phyloP scores from a whole-genome alignment of 1,140 invertebrate genomes.

The Drosophila biarmipes region DNA sequence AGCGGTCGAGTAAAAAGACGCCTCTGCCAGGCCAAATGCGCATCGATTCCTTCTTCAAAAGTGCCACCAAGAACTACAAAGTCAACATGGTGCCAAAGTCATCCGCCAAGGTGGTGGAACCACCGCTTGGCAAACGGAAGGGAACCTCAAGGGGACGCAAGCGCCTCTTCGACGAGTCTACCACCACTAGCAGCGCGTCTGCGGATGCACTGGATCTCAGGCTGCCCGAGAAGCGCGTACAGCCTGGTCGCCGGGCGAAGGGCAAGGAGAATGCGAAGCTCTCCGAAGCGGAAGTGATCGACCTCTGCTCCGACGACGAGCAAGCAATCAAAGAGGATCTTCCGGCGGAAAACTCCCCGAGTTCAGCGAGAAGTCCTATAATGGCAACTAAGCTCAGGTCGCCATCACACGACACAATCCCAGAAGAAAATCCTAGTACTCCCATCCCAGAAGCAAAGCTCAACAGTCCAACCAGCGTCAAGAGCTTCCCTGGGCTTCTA shows the following conservation, averaged over 20 bases:
- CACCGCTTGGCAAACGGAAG: constrained; percentile 10
- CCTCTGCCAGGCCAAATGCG: constrained; percentile 58
- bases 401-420: neutral
- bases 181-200: constrained; percentile 2
- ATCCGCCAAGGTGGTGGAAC: neutral
- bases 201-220: constrained; percentile 1
- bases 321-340: neutral
- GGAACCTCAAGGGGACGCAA: constrained; percentile 49
- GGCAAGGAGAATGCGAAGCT: constrained; percentile 31
- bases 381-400: too few species aligned
- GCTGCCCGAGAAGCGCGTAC: constrained; percentile 23
- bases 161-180: constrained; percentile 55
- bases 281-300: constrained; percentile 34
- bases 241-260: constrained; percentile 37
- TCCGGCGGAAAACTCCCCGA: neutral
- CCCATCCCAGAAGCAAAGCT: neutral
- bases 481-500: neutral
- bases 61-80: constrained; percentile 59
- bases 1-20: constrained; percentile 57
- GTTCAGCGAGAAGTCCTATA: neutral
- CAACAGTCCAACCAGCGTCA: neutral
- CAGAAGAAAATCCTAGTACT: neutral
- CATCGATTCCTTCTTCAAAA: constrained; percentile 73
- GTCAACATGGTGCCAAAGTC: constrained; percentile 22
- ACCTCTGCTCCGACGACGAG: constrained; percentile 63